Conservation (phyloP, 2,888 invertebrate genomes). For the Melinopterus prodromus region DNA sequence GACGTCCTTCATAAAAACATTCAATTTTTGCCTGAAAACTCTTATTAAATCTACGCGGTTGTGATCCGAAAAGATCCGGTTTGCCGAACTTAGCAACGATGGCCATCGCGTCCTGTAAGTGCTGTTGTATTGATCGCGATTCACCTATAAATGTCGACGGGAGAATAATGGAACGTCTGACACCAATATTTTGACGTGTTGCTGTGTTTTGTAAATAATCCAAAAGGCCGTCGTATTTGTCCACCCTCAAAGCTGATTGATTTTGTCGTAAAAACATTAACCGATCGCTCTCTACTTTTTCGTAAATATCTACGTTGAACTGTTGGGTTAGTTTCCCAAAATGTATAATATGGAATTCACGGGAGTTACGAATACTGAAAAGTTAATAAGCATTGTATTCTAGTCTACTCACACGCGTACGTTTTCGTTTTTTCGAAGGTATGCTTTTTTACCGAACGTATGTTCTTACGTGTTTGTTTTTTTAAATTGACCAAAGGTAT, state of each 20-base stretch:
- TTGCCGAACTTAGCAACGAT: slow-evolving; percentile 52
- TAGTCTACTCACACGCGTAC: too few species aligned
- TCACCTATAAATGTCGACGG: slow-evolving; percentile 48
- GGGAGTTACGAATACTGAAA: too few species aligned
- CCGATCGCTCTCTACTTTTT: slow-evolving; percentile 55
- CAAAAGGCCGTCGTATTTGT: slow-evolving; percentile 43
- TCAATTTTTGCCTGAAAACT: slow-evolving; percentile 47
- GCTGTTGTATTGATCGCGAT: slow-evolving; percentile 52
- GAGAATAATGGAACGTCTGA: slow-evolving; percentile 47
- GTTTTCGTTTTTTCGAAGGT: too few species aligned
- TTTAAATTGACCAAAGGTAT: too few species aligned
- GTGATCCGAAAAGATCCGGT: slow-evolving; percentile 50
- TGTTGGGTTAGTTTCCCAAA: slow-evolving; percentile 50
- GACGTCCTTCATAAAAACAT: slow-evolving; percentile 42
- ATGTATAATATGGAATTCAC: too few species aligned
- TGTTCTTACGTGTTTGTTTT: too few species aligned
- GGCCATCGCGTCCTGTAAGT: slow-evolving; percentile 51
- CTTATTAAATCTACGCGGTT: slow-evolving; percentile 48
- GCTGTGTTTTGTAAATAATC: slow-evolving; percentile 48
- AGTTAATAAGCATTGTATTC: too few species aligned
- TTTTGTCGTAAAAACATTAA: slow-evolving; percentile 50
- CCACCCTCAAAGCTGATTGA: slow-evolving; percentile 44
- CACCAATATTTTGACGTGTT: slow-evolving; percentile 39
- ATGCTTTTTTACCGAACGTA: too few species aligned
- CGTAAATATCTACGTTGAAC: slow-evolving; percentile 56